Base-by-base conservation (phyloP, 2,888 invertebrate genomes). In the Parthenolecanium corni region DNA sequence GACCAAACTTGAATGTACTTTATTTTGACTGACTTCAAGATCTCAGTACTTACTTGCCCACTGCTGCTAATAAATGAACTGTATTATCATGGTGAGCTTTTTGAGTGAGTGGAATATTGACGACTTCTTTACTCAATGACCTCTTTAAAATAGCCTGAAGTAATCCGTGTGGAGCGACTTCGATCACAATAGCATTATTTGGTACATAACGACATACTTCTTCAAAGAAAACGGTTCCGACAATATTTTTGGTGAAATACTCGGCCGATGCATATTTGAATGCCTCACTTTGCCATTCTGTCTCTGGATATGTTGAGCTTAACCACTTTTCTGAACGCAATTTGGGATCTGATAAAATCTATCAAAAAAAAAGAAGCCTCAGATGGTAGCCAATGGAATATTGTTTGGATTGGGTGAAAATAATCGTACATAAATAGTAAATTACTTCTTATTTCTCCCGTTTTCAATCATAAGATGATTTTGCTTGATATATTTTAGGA, bases 181-280 rank as follows among this genome's bases (percentile, higher is more conserved):
- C 97, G 71, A 98, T 81, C 67, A 87, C 81, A 67, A 96, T 78
- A 5, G 95, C 92, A 72, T 89, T 86, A 68, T 81, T 82, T 16
- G 97, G 97, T 42, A 97, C 79, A 72, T 85, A 83, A 49, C 74
- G 72, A 53, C 82, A 74, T 1, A 80, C 82, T 71, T 84, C 85
- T 69, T 65, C 42, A 25, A 66, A 66, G 38, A 63, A 79, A 61
- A 95, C 95, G 12, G 94, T 93, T 57, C 92, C 93, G 64, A 94
- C 78, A 68, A 96, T 78, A 76, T 96, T 96, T 78, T 96, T 94
- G 24, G 93, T 93, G 74, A 95, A 94, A 76, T 98, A 98, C 36
- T 86, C 88, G 1, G 91, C 87, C 51, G 92, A 91, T 66, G 91
- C 92, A 69, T 82, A 77, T 72, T 83, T 80, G 0, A 92, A 87